Conservation (phyloP, 2,113 vertebrate genomes). For the Piaya cayana region DNA sequence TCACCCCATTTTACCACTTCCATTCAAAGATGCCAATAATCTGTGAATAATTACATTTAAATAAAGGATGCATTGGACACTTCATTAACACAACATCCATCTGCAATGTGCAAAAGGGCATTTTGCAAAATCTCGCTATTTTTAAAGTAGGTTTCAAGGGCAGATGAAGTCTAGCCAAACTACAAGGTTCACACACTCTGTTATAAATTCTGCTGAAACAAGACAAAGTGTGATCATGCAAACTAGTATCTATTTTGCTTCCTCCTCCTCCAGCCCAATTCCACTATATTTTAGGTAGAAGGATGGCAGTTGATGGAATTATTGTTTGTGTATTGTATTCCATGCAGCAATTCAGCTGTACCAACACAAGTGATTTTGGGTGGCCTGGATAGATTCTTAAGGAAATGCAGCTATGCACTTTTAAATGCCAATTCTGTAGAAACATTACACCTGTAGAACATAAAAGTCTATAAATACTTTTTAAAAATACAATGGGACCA, state of each 20-base stretch:
- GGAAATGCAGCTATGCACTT: not conserved
- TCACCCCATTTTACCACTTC: not conserved
- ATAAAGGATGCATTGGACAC: not conserved
- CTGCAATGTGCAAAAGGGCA: not conserved
- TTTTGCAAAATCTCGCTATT: not conserved
- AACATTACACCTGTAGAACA: not conserved
- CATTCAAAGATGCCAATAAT: not conserved
- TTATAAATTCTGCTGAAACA: not conserved
- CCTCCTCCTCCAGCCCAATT: not conserved
- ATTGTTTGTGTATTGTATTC: not conserved
- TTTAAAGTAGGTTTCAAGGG: not conserved
- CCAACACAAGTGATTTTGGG: not conserved
- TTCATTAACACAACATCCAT: not conserved
- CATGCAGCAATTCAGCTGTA: not conserved
- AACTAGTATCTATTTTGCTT: not conserved
- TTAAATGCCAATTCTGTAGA: not conserved
- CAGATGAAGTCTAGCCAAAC: not conserved
- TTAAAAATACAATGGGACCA: not conserved
- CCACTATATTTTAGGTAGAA: not conserved
- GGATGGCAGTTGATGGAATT: not conserved
- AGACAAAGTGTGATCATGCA: not conserved
- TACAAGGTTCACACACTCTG: not conserved
- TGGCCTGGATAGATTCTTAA: not conserved
- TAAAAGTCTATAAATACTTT: accelerated
- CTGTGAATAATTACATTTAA: not conserved